phyloP scores from a whole-genome alignment of 2,113 vertebrate species.

The Tringa solitaria region DNA sequence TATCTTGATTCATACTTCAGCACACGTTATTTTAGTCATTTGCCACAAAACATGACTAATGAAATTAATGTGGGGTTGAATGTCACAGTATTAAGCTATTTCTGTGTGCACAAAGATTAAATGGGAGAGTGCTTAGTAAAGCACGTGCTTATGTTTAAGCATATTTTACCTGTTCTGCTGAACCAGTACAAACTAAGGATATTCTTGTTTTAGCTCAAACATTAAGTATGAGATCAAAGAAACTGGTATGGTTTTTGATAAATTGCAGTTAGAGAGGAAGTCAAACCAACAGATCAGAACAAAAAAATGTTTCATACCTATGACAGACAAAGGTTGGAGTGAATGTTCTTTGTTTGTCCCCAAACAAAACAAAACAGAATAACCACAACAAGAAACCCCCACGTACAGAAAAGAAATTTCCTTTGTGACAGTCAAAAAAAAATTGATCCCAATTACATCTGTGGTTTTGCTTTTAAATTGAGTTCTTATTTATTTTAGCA shows the following conservation, averaged over 20 bases:
- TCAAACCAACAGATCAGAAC: neutral
- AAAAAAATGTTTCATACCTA: neutral
- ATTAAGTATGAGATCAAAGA: neutral
- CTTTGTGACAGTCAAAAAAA: neutral
- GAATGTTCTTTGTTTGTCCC: neutral
- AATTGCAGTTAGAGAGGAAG: neutral
- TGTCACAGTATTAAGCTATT: neutral
- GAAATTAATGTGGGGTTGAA: neutral
- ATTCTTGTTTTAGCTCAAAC: neutral
- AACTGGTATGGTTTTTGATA: neutral
- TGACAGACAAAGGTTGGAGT: neutral
- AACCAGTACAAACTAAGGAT: neutral
- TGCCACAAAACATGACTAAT: constrained; percentile 17
- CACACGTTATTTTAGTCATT: constrained; percentile 1
- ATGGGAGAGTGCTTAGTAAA: neutral
- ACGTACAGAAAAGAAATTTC: neutral
- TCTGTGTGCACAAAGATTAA: neutral
- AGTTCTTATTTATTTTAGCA: neutral
- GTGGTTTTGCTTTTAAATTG: neutral
- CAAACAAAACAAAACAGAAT: neutral
- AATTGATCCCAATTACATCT: neutral
- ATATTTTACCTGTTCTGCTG: neutral
- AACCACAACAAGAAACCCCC: neutral
- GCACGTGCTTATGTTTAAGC: neutral
- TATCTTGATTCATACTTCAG: constrained; percentile 44